Evolutionary conservation across 2,888 invertebrate species (phyloP), one percentile per base, ranked within the genome.

Genomic region (Leptinotarsa rubiginosa): DNA sequence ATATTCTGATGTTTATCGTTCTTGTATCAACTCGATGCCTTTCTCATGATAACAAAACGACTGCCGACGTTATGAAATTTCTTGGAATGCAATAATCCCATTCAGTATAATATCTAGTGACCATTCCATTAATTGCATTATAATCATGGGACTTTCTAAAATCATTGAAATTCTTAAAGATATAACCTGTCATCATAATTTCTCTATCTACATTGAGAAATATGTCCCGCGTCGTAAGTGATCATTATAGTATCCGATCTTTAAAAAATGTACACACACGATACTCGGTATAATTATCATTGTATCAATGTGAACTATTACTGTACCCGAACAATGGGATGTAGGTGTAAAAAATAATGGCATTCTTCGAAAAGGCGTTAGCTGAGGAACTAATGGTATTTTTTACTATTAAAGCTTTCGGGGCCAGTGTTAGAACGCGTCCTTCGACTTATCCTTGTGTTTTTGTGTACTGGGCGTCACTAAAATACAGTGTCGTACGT

Each of bases 311-410:
- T 62, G 18, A 62, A 25, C 62, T 62, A 62, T 62, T 31, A 62
- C 4, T 62, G 62, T 62, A 62, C 41, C 31, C 31, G 41, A 62
- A 62, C 62, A 62, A 62, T 62, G 41, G 62, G 62, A 62, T 31
- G 62, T 62, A 62, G 62, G 62, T 62, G 62, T 62, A 62, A 62
- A 62, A 62, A 62, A 62, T 62, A 62, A 62, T 62, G 62, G 62
- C 62, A 62, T 62, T 62, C 62, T 62, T 62, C n/a, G 62, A 41
- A n/a, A 31, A 62, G 31, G 62, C 31, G 62, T 62, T 62, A 62
- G 62, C 62, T 62, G 62, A 62, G 16, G 62, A 62, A 12, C 62
- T 62, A 41, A 62, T 62, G 31, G 25, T 62, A 16, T 62, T 62
- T 62, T 62, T 62, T 62, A 41, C 10, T 41, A 62, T 62, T 31